These are phyloP conservation scores for Ostrea denselamellosa DNA, from an alignment of 1,140 invertebrate species.

Conservation along the genomic window DNA sequence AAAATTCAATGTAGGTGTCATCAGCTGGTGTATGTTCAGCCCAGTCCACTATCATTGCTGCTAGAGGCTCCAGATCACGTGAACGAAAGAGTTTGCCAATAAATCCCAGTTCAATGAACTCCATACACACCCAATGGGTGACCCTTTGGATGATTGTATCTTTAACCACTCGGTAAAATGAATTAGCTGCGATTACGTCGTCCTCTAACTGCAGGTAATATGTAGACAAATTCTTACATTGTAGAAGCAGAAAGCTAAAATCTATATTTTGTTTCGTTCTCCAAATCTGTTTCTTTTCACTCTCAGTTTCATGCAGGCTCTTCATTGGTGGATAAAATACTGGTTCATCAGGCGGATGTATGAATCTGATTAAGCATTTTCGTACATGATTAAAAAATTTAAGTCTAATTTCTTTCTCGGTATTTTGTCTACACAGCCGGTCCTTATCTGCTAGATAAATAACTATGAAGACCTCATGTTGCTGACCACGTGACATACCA, in stretches of 20 bases:
- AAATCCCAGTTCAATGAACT: constrained; percentile 89
- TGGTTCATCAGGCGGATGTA: constrained; percentile 88
- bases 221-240: constrained; percentile 69
- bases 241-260: constrained; percentile 75
- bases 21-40: constrained; percentile 3
- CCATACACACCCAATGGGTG: constrained; percentile 90
- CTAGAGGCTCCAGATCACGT: constrained; percentile 89
- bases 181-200: constrained; percentile 70
- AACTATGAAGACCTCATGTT: constrained; percentile 63
- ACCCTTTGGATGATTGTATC: constrained; percentile 65
- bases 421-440: constrained; percentile 36
- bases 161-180: constrained; percentile 69
- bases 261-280: constrained; percentile 78
- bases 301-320: constrained; percentile 89
- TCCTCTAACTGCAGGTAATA: constrained; percentile 79
- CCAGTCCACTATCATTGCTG: constrained; percentile 77
- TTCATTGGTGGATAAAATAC: constrained; percentile 87
- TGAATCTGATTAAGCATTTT: constrained; percentile 90
- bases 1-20: constrained; percentile 9
- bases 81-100: constrained; percentile 90
- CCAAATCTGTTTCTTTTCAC: constrained; percentile 86
- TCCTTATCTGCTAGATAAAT: constrained; percentile 68
- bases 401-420: constrained; percentile 83
- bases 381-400: constrained; percentile 86
- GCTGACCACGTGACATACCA: constrained; percentile 57